Evolutionary conservation across 2,888 invertebrate species (phyloP).

Genomic region (Lamellibrachia columna): DNA sequence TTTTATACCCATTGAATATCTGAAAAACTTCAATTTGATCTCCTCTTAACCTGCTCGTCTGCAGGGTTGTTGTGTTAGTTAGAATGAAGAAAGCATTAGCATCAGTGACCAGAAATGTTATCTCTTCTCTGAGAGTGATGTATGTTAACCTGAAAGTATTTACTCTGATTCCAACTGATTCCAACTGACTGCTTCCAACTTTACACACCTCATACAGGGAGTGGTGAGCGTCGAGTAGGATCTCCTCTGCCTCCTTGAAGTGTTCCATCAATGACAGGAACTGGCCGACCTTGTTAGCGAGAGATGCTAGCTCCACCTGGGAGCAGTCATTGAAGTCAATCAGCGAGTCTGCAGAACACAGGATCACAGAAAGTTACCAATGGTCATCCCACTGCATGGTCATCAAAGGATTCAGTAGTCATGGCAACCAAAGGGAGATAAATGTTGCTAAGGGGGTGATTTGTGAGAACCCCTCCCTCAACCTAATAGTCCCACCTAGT

Average conservation of each 20-base stretch:
- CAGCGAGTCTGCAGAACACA: conserved; percentile 1
- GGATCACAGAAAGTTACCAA: neutral
- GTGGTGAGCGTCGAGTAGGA: conserved; percentile 47
- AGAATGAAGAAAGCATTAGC: neutral
- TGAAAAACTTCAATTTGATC: no score
- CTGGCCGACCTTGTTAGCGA: conserved; percentile 37
- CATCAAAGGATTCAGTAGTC: neutral
- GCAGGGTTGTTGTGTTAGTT: no score
- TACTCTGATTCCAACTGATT: no score
- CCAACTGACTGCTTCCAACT: no score
- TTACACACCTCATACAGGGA: conserved; percentile 21
- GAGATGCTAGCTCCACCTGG: conserved; percentile 23
- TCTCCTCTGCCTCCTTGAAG: conserved; percentile 42
- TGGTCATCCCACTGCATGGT: neutral
- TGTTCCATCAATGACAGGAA: conserved; percentile 49
- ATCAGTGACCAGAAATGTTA: neutral
- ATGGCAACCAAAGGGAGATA: neutral
- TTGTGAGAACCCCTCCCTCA: neutral
- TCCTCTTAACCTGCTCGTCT: no score
- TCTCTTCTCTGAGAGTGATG: neutral
- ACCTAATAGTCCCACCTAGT: neutral
- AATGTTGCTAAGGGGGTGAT: neutral
- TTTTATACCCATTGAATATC: no score
- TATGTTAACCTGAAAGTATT: no score
- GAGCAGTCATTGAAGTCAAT: conserved; percentile 16